Base-by-base conservation (phyloP, 2,888 invertebrate genomes). In the Lithophane semibrunnea region DNA sequence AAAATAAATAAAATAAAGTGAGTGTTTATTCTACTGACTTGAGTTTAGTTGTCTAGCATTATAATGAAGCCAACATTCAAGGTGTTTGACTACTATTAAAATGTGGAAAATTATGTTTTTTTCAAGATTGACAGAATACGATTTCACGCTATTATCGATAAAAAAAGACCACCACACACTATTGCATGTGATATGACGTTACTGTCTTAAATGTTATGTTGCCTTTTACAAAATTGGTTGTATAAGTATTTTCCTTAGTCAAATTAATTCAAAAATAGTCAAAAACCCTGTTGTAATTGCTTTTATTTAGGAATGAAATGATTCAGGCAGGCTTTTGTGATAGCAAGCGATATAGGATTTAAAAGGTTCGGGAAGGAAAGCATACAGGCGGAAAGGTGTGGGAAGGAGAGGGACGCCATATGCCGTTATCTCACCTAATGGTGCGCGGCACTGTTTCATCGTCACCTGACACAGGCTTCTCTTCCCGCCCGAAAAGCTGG, bases 401-500 rank as follows among this genome's bases (percentile, higher is more conserved):
- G 52, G 52, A 37, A 21, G 60, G 47, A 60, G 49, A 56, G 66
- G 81, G 86, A 86, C 80, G 81, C 81, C 77, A 77, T 83, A 77
- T 81, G 86, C 84, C 86, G 76, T 79, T 75, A 80, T 92, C 96
- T 96, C 96, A 96, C 96, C 96, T 96, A 96, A 96, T 94, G 86
- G 94, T 94, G 90, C 94, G 94, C 84, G 95, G 94, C 88, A 94
- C 95, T 82, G 92, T 90, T 87, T 94, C 94, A 88, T 93, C 91
- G 88, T 92, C 93, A 89, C 92, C 92, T 88, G 94, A 93, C 85
- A 94, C 90, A 88, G 94, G 91, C 90, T 93, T 92, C 86, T 94
- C 92, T 80, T 88, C 90, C 84, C 93, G 90, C 91, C 97, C 97
- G 95, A 98, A 97, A 92, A 97, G 97, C 93, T 97, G 96, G 95